Conservation (phyloP, 2,797 vertebrate genomes). For the Xenopus petersii region DNA sequence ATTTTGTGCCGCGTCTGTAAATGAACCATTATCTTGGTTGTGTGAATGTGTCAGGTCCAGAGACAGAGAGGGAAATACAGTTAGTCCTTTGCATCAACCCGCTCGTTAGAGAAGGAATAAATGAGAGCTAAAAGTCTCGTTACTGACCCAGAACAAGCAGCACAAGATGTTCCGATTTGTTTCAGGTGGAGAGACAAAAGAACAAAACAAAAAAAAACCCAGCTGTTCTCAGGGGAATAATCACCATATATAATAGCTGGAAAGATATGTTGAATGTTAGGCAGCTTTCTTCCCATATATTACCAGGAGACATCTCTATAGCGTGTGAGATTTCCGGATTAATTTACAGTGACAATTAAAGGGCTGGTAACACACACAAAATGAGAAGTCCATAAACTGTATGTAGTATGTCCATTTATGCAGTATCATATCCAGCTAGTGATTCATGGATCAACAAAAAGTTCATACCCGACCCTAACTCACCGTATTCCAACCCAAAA, state of each 20-base stretch:
- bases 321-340: too few species aligned
- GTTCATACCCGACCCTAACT: too few species aligned
- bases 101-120: slow-evolving; percentile 1
- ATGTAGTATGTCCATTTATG: too few species aligned
- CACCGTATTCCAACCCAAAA: too few species aligned
- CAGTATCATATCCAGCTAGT: too few species aligned
- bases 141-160: slow-evolving; percentile 6
- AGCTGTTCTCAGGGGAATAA: slow-evolving; percentile 22
- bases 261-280: slow-evolving; percentile 16
- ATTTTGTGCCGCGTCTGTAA: slow-evolving; percentile 2
- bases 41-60: slow-evolving; percentile 16
- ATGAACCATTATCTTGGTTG: neutral
- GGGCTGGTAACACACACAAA: too few species aligned
- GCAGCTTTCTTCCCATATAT: neutral
- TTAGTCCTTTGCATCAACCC: slow-evolving; percentile 1
- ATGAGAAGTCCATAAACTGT: too few species aligned
- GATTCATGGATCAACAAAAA: too few species aligned
- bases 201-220: neutral
- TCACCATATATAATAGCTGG: slow-evolving; percentile 26
- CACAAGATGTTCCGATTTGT: slow-evolving; percentile 21
- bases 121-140: slow-evolving; percentile 2
- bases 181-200: slow-evolving; percentile 14
- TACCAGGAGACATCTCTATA: neutral
- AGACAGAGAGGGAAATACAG: neutral
- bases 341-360: too few species aligned